Evolutionary conservation across 2,888 invertebrate genomes (phyloP), one percentile per base, ranked within the genome.

Genomic region (Hoplodrina ambigua): DNA sequence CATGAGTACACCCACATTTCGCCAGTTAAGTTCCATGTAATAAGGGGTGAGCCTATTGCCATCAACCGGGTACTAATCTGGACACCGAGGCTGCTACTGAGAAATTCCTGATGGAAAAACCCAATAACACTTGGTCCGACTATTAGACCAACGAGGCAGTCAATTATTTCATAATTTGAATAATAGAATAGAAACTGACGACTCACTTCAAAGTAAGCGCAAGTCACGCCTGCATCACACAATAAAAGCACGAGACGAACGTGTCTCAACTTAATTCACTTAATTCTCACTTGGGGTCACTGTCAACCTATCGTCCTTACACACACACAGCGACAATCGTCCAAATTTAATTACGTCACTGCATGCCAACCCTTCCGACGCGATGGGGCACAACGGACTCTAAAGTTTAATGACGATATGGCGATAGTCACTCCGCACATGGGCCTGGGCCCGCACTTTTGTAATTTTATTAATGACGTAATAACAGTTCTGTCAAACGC

Each of bases 401-500:
- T 93, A 93, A 94, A 94, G 41, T 78, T 78, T 72, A 69, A 74
- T 78, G 33, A 41, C 49, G 88, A 93, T 89, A 63, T 72, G 57
- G 54, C 49, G 88, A 93, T 89, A 72, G 58, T 33, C 80, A 88
- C 88, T 83, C 86, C 84, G 89, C 94, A 94, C 94, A 94, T 94
- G 94, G 94, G 92, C 90, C 87, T 93, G 93, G 93, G 92, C 91
- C 86, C 88, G 84, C 90, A 95, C 93, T 96, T 95, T 96, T 96
- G 95, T 95, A 96, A 96, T 96, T 95, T 96, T 96, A 96, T 96
- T 96, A 96, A 96, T 96, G 96, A 96, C 91, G 95, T 95, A 96
- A 96, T 96, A 96, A 96, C 96, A 93, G 94, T 92, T 91, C 93
- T 95, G 96, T 95, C 96, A 96, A 89, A 87, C 92, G 94, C 96